Evolutionary conservation across 2,888 invertebrate species (phyloP).

Genomic region (Dichetophora obliterata): DNA sequence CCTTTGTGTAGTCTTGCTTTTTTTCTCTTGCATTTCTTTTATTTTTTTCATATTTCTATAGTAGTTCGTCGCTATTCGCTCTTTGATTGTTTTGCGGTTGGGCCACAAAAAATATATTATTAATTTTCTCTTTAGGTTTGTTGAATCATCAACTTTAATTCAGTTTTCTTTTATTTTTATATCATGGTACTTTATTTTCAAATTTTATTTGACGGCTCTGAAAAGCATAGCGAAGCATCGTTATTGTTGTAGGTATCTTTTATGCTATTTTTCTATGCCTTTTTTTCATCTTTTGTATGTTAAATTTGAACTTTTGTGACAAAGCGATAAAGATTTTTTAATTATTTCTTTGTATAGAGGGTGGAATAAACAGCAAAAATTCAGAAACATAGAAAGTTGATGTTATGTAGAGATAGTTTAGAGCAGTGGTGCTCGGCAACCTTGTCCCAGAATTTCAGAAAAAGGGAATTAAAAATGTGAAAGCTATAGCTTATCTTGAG

Average conservation of each 20-base stretch:
- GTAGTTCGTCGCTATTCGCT: background rate
- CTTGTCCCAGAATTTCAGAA: too few relatives aligned
- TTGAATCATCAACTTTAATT: conserved; percentile 20
- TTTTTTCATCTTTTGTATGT: background rate
- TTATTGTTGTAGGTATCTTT: background rate
- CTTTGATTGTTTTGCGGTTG: background rate
- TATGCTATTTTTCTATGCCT: background rate
- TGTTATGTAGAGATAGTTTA: too few relatives aligned
- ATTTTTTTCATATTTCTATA: background rate
- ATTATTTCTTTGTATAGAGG: background rate
- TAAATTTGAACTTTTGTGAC: conserved; percentile 18
- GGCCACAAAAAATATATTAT: background rate
- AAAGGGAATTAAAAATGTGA: too few relatives aligned
- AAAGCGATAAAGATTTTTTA: conserved; percentile 33
- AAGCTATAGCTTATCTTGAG: too few relatives aligned
- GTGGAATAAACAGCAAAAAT: too few relatives aligned
- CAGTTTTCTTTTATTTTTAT: background rate
- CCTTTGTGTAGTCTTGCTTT: background rate
- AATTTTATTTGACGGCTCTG: background rate
- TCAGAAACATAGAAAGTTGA: too few relatives aligned
- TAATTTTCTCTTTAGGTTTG: conserved; percentile 19
- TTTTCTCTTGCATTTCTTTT: background rate
- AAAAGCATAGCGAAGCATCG: background rate
- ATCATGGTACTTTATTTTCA: background rate
- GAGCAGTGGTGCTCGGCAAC: too few relatives aligned